Evolutionary conservation across 2,113 vertebrate species (phyloP).

Genomic region (Notothenia rossii): DNA sequence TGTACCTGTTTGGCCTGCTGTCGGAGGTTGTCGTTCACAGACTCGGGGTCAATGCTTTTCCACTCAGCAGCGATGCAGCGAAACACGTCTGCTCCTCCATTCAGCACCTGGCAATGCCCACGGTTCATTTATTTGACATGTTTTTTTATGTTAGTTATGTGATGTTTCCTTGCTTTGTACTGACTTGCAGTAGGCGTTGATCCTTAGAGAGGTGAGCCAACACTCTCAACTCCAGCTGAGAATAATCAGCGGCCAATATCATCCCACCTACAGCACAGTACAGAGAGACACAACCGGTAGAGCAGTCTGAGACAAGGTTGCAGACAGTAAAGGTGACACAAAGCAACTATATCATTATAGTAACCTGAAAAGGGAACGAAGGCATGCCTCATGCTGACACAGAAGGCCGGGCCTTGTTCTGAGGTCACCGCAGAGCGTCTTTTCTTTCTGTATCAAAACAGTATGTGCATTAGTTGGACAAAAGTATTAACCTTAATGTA

Average conservation of each 20-base stretch:
- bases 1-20: conserved; percentile 97
- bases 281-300: background rate
- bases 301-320: background rate
- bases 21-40: conserved; percentile 88
- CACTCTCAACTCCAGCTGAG: conserved; percentile 94
- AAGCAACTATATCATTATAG: background rate
- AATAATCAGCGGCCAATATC: conserved; percentile 96
- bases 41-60: conserved; percentile 89
- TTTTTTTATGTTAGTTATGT: background rate
- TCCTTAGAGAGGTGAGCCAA: conserved; percentile 94
- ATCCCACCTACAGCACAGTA: conserved; percentile 86
- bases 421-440: conserved; percentile 46
- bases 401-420: conserved; percentile 86
- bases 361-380: conserved; percentile 96
- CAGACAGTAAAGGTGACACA: background rate
- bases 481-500: background rate
- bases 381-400: conserved; percentile 95
- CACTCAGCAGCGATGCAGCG: conserved; percentile 95
- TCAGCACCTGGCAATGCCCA: conserved; percentile 83
- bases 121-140: background rate
- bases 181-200: conserved; percentile 85
- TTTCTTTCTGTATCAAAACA: conserved; percentile 62
- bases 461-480: background rate
- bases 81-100: conserved; percentile 92
- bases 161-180: background rate